phyloP scores from a whole-genome alignment of 2,797 vertebrate species.

The Coreius guichenoti region DNA sequence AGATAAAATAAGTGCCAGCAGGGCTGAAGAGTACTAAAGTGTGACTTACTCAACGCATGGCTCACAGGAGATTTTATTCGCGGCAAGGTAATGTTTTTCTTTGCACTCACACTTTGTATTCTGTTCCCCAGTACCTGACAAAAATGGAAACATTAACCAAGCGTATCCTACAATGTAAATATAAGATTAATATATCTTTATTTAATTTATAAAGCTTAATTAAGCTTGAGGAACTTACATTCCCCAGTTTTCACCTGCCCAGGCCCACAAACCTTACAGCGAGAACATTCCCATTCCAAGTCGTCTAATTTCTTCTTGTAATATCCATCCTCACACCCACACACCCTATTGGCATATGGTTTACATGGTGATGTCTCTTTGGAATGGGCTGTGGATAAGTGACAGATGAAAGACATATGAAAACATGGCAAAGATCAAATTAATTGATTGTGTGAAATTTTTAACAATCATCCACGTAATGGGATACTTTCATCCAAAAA shows the following conservation, averaged over 20 bases:
- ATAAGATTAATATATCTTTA: neutral
- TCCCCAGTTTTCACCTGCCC: slow-evolving; percentile 32
- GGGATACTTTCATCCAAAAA: neutral
- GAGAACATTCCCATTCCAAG: slow-evolving; percentile 33
- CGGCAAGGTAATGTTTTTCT: slow-evolving; percentile 58
- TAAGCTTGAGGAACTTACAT: slow-evolving; percentile 69
- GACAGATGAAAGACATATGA: neutral
- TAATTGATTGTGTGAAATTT: neutral
- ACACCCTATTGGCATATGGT: slow-evolving; percentile 55
- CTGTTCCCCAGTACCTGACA: slow-evolving; percentile 63
- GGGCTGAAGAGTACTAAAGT: neutral
- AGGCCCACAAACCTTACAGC: slow-evolving; percentile 54
- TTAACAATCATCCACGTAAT: neutral
- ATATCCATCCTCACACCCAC: slow-evolving; percentile 64
- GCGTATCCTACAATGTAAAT: slow-evolving; percentile 4
- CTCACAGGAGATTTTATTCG: slow-evolving; percentile 50
- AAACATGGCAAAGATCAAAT: neutral
- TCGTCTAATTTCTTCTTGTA: slow-evolving; percentile 14
- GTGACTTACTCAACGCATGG: slow-evolving; percentile 72
- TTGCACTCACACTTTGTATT: slow-evolving; percentile 71
- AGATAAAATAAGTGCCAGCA: neutral
- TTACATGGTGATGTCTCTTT: neutral
- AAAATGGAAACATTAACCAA: slow-evolving; percentile 35
- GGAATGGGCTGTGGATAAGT: slow-evolving; percentile 32
- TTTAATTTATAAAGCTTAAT: neutral